phyloP scores from a whole-genome alignment of 2,113 vertebrate genomes.

The Urocolius indicus region DNA sequence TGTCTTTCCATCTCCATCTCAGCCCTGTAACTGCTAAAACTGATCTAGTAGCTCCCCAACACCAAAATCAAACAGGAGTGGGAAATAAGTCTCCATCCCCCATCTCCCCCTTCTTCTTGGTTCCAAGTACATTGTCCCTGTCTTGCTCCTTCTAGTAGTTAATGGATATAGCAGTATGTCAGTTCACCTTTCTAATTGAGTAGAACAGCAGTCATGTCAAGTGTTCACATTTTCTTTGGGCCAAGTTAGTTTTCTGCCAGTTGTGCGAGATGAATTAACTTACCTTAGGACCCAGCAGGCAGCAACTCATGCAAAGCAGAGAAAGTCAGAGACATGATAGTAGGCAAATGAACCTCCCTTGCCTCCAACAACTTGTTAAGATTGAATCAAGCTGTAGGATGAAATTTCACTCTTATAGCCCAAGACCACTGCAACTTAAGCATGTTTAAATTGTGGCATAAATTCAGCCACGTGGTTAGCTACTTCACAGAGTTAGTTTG shows the following conservation, averaged over 20 bases:
- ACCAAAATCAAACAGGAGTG: not conserved
- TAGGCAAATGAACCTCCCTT: not conserved
- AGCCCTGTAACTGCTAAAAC: not conserved
- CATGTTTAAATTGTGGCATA: not conserved
- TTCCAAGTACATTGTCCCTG: not conserved
- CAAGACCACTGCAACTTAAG: not conserved
- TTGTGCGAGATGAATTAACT: not conserved
- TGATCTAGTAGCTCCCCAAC: not conserved
- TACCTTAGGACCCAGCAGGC: not conserved
- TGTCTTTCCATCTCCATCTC: not conserved
- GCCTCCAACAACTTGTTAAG: not conserved
- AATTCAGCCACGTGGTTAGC: not conserved
- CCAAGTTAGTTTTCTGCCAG: not conserved
- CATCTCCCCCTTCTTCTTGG: not conserved
- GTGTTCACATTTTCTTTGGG: not conserved
- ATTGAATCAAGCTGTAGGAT: not conserved
- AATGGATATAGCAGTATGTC: not conserved
- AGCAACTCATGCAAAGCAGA: not conserved
- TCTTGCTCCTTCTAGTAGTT: not conserved
- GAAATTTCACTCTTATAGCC: not conserved
- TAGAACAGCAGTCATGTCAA: not conserved
- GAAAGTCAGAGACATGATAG: not conserved
- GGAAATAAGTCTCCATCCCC: not conserved
- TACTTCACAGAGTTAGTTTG: rapidly evolving
- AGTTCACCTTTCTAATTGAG: not conserved